phyloP scores from a whole-genome alignment of 2,888 invertebrate species.

The Agelastica alni region DNA sequence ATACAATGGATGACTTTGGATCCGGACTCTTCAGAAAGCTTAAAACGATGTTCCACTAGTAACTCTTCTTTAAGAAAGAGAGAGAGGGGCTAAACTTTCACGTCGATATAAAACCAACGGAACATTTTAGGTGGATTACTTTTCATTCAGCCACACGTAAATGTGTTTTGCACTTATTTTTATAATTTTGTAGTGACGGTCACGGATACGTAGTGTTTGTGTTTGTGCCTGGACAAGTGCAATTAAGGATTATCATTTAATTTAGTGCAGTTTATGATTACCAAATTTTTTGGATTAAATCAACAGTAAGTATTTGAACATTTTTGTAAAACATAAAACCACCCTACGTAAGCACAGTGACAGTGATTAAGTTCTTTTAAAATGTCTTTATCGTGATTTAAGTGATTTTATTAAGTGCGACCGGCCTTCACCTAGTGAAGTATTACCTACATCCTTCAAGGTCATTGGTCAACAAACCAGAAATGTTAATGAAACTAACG shows the following conservation, averaged over 20 bases:
- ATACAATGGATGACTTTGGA: slow-evolving; percentile 39
- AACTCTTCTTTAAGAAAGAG: slow-evolving; percentile 36
- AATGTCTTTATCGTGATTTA: slow-evolving; percentile 1
- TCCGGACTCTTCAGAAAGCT: slow-evolving; percentile 47
- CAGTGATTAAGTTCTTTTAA: slow-evolving; percentile 10
- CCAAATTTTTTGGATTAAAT: slow-evolving; percentile 23
- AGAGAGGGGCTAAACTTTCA: slow-evolving; percentile 57
- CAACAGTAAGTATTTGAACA: slow-evolving; percentile 29
- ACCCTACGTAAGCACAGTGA: slow-evolving; percentile 18
- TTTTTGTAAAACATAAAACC: not conserved
- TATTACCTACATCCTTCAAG: slow-evolving; percentile 10
- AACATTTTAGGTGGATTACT: slow-evolving; percentile 56
- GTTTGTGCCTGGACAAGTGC: slow-evolving; percentile 30
- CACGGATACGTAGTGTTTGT: slow-evolving; percentile 36
- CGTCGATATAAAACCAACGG: slow-evolving; percentile 57
- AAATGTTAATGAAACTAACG: slow-evolving; percentile 1
- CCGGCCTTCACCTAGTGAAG: slow-evolving; percentile 17
- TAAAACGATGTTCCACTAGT: slow-evolving; percentile 48
- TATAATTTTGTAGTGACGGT: slow-evolving; percentile 25
- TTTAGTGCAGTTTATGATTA: slow-evolving; percentile 26
- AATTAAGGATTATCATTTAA: slow-evolving; percentile 24
- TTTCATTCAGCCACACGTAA: slow-evolving; percentile 46
- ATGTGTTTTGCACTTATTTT: slow-evolving; percentile 27
- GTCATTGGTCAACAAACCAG: slow-evolving; percentile 10
- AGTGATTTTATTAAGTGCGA: slow-evolving; percentile 3